Evolutionary conservation across 2,797 vertebrate genomes (phyloP), one percentile per base, ranked within the genome.

Genomic region (Oreochromis mossambicus): DNA sequence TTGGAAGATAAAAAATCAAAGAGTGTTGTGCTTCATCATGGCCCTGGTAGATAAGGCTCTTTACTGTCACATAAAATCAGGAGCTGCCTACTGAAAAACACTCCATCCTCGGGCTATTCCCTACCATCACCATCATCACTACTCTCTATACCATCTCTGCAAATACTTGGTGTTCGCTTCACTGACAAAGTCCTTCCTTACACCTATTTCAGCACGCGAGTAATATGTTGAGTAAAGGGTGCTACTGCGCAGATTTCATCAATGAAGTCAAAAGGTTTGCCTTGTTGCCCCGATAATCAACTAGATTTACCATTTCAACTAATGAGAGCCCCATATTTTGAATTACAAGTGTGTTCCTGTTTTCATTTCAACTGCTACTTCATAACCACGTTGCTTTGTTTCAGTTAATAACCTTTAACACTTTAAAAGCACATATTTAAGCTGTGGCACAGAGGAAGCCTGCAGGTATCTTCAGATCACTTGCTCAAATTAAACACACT

Each of bases 41-140:
- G 92, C 85, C 88, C 85, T 87, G 92, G 87, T 92, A 94, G 94
- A 95, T 95, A 96, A 94, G 94, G 84, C 84, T 82, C 83, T 94
- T 89, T 91, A 88, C 93, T 94, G 94, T 95, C 95, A 95, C 91
- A 92, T 91, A 87, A 91, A 95, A 95, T 95, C 94, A 95, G 89
- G 54, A 85, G 85, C 86, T 91, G 91, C 85, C 84, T 86, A 36
- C 84, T 92, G 89, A 90, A 94, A 93, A 93, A 91, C 92, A 87
- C 90, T 92, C 87, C 86, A 80, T 88, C 93, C 92, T 83, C 80
- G 8, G 89, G 91, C 88, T 43, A 92, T 88, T 90, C 90, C 83
- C 87, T 83, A 88, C 80, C 90, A 87, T 89, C 89, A 78, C 87
- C 85, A 94, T 89, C 90, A 91, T 68, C 90, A 70, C 92, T 68